Evolutionary conservation across 2,888 invertebrate genomes (phyloP), one percentile per base, ranked within the genome.

Genomic region (Patella pellucida): DNA sequence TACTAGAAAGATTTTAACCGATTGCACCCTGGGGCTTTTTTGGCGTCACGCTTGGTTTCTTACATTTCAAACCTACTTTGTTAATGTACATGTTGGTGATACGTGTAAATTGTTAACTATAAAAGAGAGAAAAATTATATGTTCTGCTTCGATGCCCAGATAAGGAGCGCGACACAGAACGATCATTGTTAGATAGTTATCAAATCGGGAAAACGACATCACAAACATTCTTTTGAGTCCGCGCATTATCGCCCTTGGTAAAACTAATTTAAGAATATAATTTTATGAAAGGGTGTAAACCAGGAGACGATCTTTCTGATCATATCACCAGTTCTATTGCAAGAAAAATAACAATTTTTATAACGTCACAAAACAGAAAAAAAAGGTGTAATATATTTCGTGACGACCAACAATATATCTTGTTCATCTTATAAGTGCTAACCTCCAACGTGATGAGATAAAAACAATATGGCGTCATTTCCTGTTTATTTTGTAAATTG

Each of bases 171-270:
- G 23, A 62, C 23, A 62, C 14, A 62, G 62, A 23, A 19, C 19
- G 62, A 62, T 62, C 62, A 23, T 62, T 62, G 62, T 62, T 9
- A 62, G 62, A 62, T 62, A 14, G 62, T 62, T 62, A 62, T 62
- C 62, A 62, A 62, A 62, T 62, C 23, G 62, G 62, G 41, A 41
- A 41, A 62, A 23, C 62, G 19, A 23, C 62, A 62, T 62, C 23
- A 23, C 23, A 9, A 62, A 62, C 62, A 62, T 62, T 62, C 62
- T 62, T 62, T 62, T 62, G 19, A 62, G 19, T 23, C 23, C 62
- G 14, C 62, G 19, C 14, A 62, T 62, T 62, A 62, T 62, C 62
- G 62, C 62, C 23, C 62, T 62, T 19, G 62, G 62, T 62, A 5
- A 9, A 62, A 62, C 62, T 62, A 62, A 62, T 62, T 62, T 62